A percentile compares a stretch with the other conserved stretches of the same genome.
These are phyloP conservation scores for Neolamprologus devosi DNA, from an alignment of 2,113 vertebrate genomes.

Conservation along the genomic window DNA sequence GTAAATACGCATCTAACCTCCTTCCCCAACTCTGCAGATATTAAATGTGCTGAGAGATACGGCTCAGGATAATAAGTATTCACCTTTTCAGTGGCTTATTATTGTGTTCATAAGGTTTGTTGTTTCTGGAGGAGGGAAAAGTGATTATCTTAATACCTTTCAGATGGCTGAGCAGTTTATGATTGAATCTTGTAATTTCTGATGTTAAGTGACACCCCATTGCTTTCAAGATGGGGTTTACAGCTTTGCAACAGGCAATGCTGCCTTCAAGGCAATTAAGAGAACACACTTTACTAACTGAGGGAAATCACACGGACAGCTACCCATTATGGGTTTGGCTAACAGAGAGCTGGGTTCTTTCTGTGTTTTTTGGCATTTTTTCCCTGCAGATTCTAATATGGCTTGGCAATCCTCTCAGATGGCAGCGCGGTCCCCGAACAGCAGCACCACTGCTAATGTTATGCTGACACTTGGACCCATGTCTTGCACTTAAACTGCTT, in stretches of 20 bases:
- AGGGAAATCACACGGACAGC: neutral
- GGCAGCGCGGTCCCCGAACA: neutral
- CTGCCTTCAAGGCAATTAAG: slow-evolving; percentile 33
- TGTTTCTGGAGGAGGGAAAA: neutral
- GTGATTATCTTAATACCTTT: slow-evolving; percentile 33
- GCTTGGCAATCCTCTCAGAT: neutral
- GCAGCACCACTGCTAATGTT: neutral
- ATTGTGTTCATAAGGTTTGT: neutral
- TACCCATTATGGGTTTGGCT: neutral
- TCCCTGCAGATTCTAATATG: neutral
- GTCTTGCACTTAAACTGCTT: neutral
- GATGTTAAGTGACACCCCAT: slow-evolving; percentile 46
- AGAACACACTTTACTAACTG: slow-evolving; percentile 9
- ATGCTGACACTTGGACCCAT: neutral
- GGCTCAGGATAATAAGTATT: neutral
- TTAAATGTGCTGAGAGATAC: neutral
- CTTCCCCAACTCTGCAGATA: slow-evolving; percentile 1
- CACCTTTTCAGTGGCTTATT: neutral
- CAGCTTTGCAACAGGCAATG: slow-evolving; percentile 20
- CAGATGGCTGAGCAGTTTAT: slow-evolving; percentile 37
- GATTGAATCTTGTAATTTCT: slow-evolving; percentile 46
- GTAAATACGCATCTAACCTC: slow-evolving; percentile 11
- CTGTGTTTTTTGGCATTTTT: neutral
- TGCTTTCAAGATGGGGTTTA: slow-evolving; percentile 47
- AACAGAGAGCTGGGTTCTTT: neutral